Conservation (phyloP, 2,888 invertebrate genomes). For the Epinotia demarniana region DNA sequence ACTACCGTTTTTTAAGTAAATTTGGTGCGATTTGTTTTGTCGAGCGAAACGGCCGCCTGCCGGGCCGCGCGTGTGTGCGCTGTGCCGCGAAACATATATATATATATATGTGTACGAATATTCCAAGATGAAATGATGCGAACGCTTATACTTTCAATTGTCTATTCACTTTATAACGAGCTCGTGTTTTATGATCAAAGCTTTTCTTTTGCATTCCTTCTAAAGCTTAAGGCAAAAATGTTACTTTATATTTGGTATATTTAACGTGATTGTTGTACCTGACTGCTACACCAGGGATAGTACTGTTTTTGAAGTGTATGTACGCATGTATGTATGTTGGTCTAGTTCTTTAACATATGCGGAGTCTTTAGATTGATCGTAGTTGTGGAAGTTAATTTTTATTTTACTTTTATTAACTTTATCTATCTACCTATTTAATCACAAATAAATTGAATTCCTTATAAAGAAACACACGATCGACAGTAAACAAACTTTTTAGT, state of each 20-base stretch:
- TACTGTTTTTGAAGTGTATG: not conserved
- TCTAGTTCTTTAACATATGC: no score
- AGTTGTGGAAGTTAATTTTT: not conserved
- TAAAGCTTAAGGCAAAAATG: constrained; percentile 9
- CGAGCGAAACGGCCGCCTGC: constrained; percentile 39
- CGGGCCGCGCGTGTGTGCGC: constrained; percentile 50
- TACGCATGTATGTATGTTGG: not conserved
- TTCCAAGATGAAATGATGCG: constrained; percentile 47
- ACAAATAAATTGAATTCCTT: not conserved
- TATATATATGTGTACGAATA: constrained; percentile 45
- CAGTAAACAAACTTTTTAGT: not conserved
- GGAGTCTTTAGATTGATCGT: not conserved
- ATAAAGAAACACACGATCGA: not conserved
- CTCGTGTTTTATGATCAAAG: constrained; percentile 24
- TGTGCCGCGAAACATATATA: constrained; percentile 50
- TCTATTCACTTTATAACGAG: constrained; percentile 47
- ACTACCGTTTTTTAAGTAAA: constrained; percentile 70
- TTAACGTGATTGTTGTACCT: not conserved
- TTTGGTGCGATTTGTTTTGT: constrained; percentile 69
- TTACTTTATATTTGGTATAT: constrained; percentile 1
- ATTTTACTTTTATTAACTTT: not conserved
- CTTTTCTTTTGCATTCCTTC: constrained; percentile 1
- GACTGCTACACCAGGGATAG: not conserved
- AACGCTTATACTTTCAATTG: constrained; percentile 33
- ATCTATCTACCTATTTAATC: not conserved